Evolutionary conservation across 1,140 invertebrate species (phyloP), one percentile per base, ranked within the genome.

Genomic region (Solen grandis): DNA sequence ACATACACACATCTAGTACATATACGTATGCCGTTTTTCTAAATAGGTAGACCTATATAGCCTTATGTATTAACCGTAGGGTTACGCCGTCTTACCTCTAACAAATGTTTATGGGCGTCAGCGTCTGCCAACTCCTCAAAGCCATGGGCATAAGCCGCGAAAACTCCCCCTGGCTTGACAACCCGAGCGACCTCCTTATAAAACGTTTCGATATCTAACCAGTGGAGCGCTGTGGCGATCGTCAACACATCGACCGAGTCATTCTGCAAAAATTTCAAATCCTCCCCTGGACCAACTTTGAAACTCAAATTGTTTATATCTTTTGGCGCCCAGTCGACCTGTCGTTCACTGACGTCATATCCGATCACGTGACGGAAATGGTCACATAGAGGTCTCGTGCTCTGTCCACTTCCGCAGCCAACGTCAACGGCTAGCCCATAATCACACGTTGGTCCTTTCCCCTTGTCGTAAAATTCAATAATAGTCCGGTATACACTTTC

Each of bases 331-430:
- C 52, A 50, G 2, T 31, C 14, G 13, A 84, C 55, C 31, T 84
- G 83, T 27, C 73, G 29, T 38, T 59, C 59, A 46, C 83, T n/a
- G n/a, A n/a, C n/a, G n/a, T n/a, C n/a, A n/a, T n/a, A n/a, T n/a
- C n/a, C n/a, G n/a, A n/a, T n/a, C 8, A 84, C 83, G 4, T 77
- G 54, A 19, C 84, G 75, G 82, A 94, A 94, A 81, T 91, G 85
- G 19, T 89, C 88, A 13, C 88, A 72, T 46, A 93, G 80, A 2
- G 89, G 81, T 27, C 86, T 52, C 1, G 93, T 93, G 74, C 92
- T 93, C 85, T 93, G 93, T n/a, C 93, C 93, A 14, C 91, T 90
- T 16, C 93, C 93, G 87, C 93, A 93, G 1, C 93, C 93, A n/a
- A 94, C 89, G 85, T 94, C 93, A 8, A 92, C 70, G 41, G 88